Conservation (phyloP, 2,113 vertebrate genomes). For the Australoheros scitulus region DNA sequence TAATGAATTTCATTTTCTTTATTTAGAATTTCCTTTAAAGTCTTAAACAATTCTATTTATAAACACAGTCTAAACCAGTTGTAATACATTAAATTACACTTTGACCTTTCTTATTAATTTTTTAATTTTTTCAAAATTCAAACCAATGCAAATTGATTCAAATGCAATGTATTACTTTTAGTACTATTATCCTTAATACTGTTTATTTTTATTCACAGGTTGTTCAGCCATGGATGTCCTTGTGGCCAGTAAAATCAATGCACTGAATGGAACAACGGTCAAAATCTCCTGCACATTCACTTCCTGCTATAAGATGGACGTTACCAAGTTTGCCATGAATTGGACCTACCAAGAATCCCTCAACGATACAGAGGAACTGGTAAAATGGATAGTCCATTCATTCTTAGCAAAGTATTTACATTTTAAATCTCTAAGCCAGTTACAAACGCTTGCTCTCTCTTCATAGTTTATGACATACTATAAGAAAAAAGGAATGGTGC, state of each 20-base stretch:
- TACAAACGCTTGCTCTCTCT: neutral
- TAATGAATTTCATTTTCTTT: neutral
- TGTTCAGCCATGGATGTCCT: conserved; percentile 88
- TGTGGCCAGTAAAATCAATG: conserved; percentile 78
- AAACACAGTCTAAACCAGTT: neutral
- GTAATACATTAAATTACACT: neutral
- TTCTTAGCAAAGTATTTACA: neutral
- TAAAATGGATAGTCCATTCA: conserved; percentile 58
- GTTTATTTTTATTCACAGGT: conserved; percentile 62
- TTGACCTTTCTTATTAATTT: neutral
- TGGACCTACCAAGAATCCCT: conserved; percentile 91
- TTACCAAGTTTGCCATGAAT: conserved; percentile 91
- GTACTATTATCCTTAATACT: neutral
- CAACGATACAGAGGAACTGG: conserved; percentile 90
- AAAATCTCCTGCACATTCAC: conserved; percentile 92
- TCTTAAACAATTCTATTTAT: neutral
- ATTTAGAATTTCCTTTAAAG: too few relatives aligned
- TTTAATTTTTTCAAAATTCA: neutral
- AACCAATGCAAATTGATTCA: neutral
- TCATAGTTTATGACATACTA: conserved; percentile 88
- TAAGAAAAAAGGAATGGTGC: conserved; percentile 84
- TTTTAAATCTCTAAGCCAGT: neutral
- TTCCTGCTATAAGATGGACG: conserved; percentile 95
- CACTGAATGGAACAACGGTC: conserved; percentile 88
- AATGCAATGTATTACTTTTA: neutral